Percentiles rank a stretch among this genome's conserved stretches.
Evolutionary conservation across 2,113 vertebrate species (phyloP).

Genomic region (Uria aalge): DNA sequence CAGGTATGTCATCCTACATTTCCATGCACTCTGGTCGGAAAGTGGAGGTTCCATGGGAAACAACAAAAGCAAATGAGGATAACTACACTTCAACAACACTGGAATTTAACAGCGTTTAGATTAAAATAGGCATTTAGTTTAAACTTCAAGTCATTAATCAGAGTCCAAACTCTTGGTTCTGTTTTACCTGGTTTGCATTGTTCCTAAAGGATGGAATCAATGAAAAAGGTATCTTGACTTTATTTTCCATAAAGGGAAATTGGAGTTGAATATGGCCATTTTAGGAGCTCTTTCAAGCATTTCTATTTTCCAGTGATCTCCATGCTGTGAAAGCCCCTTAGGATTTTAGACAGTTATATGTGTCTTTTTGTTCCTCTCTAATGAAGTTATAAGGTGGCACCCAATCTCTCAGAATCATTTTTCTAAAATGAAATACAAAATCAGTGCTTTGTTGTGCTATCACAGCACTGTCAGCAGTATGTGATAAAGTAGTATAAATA

Average conservation of each 20-base stretch:
- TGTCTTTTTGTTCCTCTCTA: background rate
- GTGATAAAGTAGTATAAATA: background rate
- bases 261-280: background rate
- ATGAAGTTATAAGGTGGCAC: background rate
- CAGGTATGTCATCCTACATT: rapidly evolving
- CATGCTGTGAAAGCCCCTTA: background rate
- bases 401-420: background rate
- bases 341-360: background rate
- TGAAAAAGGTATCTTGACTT: background rate
- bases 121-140: background rate
- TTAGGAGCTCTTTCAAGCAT: background rate
- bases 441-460: background rate
- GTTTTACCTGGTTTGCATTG: background rate
- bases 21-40: background rate
- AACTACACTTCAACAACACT: background rate
- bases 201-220: background rate
- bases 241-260: background rate
- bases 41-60: background rate
- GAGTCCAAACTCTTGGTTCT: background rate
- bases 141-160: background rate
- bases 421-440: background rate
- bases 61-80: background rate
- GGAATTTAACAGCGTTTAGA: background rate
- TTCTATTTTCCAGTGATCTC: background rate
- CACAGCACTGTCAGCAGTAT: background rate